These are phyloP conservation scores for Zoanthus solanderi DNA, from an alignment of 92 coral and sea anemone species.

Conservation along the genomic window DNA sequence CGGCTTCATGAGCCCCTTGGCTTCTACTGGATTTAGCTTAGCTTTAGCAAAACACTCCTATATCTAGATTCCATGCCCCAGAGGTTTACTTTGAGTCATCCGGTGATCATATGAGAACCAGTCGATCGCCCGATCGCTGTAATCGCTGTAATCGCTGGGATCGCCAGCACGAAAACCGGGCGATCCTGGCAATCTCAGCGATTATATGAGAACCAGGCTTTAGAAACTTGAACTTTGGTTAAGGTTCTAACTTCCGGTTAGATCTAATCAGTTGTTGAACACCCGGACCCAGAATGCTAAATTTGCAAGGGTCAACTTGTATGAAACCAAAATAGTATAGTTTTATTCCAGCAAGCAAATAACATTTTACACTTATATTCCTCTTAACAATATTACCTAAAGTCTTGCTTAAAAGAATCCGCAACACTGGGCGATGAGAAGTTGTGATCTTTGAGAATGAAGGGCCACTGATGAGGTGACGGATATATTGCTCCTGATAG, in stretches of 20 bases:
- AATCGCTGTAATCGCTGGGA: not conserved
- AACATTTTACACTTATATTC: not conserved
- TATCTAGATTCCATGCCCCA: not conserved
- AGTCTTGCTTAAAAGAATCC: not conserved
- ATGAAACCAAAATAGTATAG: no score
- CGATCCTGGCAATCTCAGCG: no score
- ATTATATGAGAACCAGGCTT: no score
- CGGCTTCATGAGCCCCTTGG: no score
- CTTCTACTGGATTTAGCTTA: no score
- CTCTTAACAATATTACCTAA: not conserved
- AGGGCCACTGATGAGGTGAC: not conserved
- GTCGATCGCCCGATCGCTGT: not conserved
- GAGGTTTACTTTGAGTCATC: not conserved
- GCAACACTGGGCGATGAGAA: not conserved
- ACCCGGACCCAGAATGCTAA: no score
- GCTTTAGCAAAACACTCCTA: not conserved
- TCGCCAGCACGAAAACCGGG: not conserved
- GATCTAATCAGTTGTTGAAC: no score
- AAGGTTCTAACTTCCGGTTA: no score
- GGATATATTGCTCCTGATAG: conserved; percentile 10
- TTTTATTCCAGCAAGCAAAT: no score
- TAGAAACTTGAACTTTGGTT: no score
- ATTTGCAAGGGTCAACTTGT: no score
- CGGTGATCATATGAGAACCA: not conserved
- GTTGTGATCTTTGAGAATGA: not conserved